phyloP scores from a whole-genome alignment of 64 coral and sea anemone genomes.

The Actinia equina region DNA sequence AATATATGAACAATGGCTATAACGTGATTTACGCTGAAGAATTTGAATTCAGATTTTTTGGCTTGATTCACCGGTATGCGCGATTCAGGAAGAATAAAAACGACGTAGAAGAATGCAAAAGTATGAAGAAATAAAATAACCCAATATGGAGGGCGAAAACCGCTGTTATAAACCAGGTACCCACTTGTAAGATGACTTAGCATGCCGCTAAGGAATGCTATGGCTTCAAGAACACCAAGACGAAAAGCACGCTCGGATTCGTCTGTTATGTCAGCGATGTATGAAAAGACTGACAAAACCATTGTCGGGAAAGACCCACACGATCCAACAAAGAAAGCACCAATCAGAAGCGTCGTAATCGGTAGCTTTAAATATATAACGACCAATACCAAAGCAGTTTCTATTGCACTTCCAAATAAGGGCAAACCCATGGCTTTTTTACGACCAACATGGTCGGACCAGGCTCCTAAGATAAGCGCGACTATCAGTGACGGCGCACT shows the following conservation, averaged over 20 bases:
- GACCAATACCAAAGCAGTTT: constrained; percentile 72
- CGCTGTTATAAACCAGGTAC: constrained; percentile 75
- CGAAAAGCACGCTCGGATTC: constrained; percentile 94
- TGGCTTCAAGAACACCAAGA: constrained; percentile 81
- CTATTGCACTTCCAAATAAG: constrained; percentile 89
- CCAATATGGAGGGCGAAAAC: constrained; percentile 73
- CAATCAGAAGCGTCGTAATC: constrained; percentile 61
- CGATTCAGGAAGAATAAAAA: constrained; percentile 84
- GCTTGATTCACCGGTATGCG: constrained; percentile 46
- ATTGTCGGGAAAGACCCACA: constrained; percentile 96
- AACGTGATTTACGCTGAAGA: constrained; percentile 70
- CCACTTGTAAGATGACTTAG: constrained; percentile 91
- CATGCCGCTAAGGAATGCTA: constrained; percentile 94
- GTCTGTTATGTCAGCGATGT: constrained; percentile 89
- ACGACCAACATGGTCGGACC: constrained; percentile 87
- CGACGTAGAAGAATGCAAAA: constrained; percentile 79
- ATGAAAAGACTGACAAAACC: constrained; percentile 87
- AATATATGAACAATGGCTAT: constrained; percentile 73
- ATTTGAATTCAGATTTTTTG: constrained; percentile 47
- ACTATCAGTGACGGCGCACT: constrained; percentile 86
- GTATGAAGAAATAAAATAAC: constrained; percentile 75
- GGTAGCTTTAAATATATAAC: constrained; percentile 80
- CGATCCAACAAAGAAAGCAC: constrained; percentile 79
- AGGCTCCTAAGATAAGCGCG: constrained; percentile 85
- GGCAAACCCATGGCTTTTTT: constrained; percentile 81